These are phyloP conservation scores for Turdus rufiventris DNA, from an alignment of 2,113 vertebrate genomes.

Conservation along the genomic window DNA sequence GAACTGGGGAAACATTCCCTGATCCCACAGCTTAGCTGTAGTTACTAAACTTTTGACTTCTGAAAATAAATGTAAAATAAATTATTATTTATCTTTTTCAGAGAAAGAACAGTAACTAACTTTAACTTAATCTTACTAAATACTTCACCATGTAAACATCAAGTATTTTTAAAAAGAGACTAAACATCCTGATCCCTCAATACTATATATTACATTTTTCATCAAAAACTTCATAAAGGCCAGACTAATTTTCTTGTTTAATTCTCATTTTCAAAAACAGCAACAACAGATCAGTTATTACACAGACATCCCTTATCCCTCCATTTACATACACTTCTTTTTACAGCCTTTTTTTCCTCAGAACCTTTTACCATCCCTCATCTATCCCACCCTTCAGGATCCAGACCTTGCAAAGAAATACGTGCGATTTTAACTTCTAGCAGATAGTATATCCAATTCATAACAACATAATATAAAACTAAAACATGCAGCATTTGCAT, in stretches of 20 bases:
- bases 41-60: constrained; percentile 39
- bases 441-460: neutral
- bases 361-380: neutral
- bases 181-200: constrained; percentile 47
- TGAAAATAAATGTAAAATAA: constrained; percentile 53
- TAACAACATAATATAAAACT: neutral
- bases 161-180: neutral
- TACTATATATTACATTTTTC: neutral
- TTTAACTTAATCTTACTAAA: constrained; percentile 25
- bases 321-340: neutral
- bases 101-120: constrained; percentile 55
- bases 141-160: constrained; percentile 57
- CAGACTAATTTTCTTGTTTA: neutral
- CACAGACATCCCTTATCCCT: neutral
- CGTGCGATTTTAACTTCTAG: neutral
- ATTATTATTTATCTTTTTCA: constrained; percentile 33
- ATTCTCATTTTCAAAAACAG: constrained; percentile 14
- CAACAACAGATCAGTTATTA: neutral
- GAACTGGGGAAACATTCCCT: constrained; percentile 7
- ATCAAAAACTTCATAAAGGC: neutral
- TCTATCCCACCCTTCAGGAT: neutral
- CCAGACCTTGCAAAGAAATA: neutral
- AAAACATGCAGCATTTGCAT: neutral
- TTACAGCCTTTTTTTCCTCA: neutral
- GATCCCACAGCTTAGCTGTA: constrained; percentile 21